Evolutionary conservation across 2,113 vertebrate genomes (phyloP).

Genomic region (Vicugna pacos): DNA sequence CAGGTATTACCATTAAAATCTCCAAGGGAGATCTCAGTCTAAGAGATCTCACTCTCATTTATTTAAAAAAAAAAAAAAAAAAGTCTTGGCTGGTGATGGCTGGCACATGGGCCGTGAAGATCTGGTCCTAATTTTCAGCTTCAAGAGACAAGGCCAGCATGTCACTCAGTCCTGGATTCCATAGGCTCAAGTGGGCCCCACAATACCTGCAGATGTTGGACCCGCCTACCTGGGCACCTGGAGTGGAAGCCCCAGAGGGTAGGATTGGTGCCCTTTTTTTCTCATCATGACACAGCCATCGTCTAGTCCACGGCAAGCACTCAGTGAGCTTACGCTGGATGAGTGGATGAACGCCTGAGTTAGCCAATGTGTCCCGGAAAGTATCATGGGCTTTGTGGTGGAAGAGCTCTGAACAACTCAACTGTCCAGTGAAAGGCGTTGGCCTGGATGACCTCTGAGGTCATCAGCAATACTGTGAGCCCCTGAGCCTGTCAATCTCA

Average conservation of each 20-base stretch:
- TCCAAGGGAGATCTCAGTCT: background rate
- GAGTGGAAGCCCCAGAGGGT: background rate
- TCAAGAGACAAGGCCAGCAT: background rate
- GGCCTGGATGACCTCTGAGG: conserved; percentile 41
- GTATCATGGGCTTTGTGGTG: background rate
- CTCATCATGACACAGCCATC: background rate
- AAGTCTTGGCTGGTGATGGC: background rate
- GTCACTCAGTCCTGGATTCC: background rate
- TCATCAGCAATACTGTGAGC: background rate
- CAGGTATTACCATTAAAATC: background rate
- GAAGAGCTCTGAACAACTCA: conserved; percentile 18
- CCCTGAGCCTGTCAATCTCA: background rate
- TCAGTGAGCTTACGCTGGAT: background rate
- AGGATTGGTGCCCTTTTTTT: background rate
- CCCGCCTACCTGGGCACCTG: background rate
- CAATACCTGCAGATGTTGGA: background rate
- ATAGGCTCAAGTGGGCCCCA: background rate
- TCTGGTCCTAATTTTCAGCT: conserved; percentile 33
- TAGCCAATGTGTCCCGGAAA: background rate
- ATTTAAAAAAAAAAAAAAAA: background rate
- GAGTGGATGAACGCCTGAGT: background rate
- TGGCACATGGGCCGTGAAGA: background rate
- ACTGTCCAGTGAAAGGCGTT: background rate
- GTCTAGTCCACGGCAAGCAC: background rate
- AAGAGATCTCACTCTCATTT: background rate